Evolutionary conservation across 2,888 invertebrate genomes (phyloP).

Genomic region (Cosmia pyralina): DNA sequence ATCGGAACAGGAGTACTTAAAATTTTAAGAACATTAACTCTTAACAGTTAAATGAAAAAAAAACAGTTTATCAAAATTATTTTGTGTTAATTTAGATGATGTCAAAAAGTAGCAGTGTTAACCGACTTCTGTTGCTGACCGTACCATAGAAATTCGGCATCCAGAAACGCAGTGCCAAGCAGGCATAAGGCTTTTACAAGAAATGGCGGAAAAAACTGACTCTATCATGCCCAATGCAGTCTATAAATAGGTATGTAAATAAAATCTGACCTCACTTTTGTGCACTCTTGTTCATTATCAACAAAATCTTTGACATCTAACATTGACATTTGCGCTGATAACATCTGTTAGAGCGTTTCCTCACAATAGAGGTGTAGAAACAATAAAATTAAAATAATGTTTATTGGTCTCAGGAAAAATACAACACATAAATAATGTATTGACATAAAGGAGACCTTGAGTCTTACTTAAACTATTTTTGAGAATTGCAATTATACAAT

Average conservation of each 20-base stretch:
- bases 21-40: no score
- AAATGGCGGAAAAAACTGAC: no score
- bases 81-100: no score
- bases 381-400: neutral
- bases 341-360: neutral
- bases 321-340: constrained; percentile 34
- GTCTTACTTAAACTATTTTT: neutral
- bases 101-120: no score
- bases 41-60: no score
- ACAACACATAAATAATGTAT: neutral
- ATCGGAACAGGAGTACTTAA: no score
- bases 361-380: neutral
- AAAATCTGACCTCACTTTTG: constrained; percentile 13
- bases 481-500: neutral
- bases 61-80: no score
- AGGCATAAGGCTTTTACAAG: no score
- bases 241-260: neutral
- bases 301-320: constrained; percentile 6
- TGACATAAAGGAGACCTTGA: neutral
- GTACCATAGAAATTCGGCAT: no score
- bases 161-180: no score
- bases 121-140: no score
- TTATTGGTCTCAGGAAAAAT: neutral
- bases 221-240: neutral
- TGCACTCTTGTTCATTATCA: neutral